Evolutionary conservation across 2,888 invertebrate genomes (phyloP), one percentile per base, ranked within the genome.

Genomic region (Hesperia comma): DNA sequence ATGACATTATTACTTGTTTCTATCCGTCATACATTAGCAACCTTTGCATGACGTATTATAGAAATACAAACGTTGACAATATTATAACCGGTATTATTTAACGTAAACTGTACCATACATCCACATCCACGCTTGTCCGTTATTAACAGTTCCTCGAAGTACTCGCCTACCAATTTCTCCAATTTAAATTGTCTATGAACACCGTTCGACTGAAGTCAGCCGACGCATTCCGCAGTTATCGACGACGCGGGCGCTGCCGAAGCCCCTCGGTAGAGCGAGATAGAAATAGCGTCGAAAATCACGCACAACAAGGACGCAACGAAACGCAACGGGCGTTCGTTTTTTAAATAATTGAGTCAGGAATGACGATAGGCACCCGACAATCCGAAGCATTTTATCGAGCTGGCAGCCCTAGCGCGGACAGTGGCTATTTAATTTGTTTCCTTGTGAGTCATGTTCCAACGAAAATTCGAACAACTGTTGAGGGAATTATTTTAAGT

Each of bases 171-270:
- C 87, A 91, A 92, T 92, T 90, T 89, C 89, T 90, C 86, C 85
- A 88, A 90, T 91, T 91, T 90, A 90, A 91, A 90, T 90, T 86
- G 87, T 91, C 92, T 92, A 92, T 91, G 91, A 90, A 83, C 81
- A 81, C 87, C 88, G 86, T 81, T 80, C 85, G 87, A 86, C 87
- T 92, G 90, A 91, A 91, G 89, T 90, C 85, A 87, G 90, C 90
- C 92, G 92, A 86, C 90, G 78, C 91, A 92, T 92, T 92, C 91
- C 90, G 77, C 77, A 79, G 84, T 89, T 92, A 92, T 91, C 91
- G 85, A 81, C 83, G 80, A 77, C 85, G 87, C 88, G 79, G 82
- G 84, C 86, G 88, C 90, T 86, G 81, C 81, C 80, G 84, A 75
- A 75, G 75, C 70, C 72, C 77, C 71, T 71, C 68, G 74, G 64